Evolutionary conservation across 2,113 vertebrate species (phyloP).

Genomic region (Anas platyrhynchos): DNA sequence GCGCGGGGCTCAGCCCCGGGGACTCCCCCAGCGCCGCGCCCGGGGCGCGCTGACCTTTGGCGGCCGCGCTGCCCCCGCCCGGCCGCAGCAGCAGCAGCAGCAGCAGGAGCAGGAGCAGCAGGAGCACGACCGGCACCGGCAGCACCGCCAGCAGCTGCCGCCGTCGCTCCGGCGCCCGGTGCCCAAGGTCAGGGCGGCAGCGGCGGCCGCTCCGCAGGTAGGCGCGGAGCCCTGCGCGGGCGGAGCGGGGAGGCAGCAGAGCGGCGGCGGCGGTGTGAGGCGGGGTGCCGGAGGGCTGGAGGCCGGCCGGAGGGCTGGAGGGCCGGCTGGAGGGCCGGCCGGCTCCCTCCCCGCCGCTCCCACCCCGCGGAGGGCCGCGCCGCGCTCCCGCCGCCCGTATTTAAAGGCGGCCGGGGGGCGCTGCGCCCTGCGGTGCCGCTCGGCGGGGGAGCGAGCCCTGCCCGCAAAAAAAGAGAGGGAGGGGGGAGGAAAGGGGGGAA

Average conservation of each 20-base stretch:
- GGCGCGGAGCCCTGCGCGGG: neutral
- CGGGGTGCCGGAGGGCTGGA: neutral
- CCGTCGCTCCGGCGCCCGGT: slow-evolving; percentile 10
- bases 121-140: neutral
- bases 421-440: neutral
- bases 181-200: neutral
- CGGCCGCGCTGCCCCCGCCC: slow-evolving; percentile 19
- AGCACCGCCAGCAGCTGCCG: neutral
- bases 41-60: slow-evolving; percentile 40
- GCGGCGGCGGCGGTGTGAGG: neutral
- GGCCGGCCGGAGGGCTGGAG: neutral
- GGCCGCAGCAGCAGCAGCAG: neutral
- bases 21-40: neutral
- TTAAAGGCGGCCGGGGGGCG: slow-evolving; percentile 34
- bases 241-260: neutral
- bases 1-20: neutral
- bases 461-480: neutral
- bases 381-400: slow-evolving; percentile 10
- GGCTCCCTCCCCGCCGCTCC: no score
- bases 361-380: neutral
- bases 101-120: neutral
- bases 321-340: neutral
- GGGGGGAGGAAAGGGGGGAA: no score
- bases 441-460: neutral
- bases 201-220: neutral